Evolutionary conservation across 2,888 invertebrate genomes (phyloP).

Genomic region (Sinotaia quadrata): DNA sequence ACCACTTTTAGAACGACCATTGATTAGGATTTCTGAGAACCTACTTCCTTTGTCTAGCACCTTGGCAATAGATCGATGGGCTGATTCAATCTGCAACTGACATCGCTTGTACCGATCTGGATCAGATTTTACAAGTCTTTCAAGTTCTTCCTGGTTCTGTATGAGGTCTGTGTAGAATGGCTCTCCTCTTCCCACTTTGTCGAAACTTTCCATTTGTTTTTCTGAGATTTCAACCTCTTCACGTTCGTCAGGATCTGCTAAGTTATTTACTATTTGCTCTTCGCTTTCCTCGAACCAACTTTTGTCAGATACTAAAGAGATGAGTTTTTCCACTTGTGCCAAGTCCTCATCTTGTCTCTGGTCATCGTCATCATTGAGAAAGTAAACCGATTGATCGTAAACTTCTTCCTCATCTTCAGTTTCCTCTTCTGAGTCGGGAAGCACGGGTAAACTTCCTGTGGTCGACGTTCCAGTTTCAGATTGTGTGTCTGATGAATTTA

Average conservation of each 20-base stretch:
- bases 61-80: constrained; percentile 29
- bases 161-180: neutral
- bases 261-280: neutral
- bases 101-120: constrained; percentile 31
- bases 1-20: constrained; percentile 38
- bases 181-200: neutral
- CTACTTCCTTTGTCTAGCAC: constrained; percentile 11
- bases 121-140: neutral
- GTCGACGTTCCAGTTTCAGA: too few species aligned
- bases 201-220: neutral
- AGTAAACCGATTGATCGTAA: too few species aligned
- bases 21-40: constrained; percentile 29
- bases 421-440: neutral
- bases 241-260: neutral
- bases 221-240: constrained; percentile 4
- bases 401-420: constrained; percentile 3
- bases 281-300: constrained; percentile 22
- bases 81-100: constrained; percentile 27
- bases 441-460: neutral
- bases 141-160: neutral
- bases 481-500: too few species aligned
- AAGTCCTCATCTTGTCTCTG: too few species aligned
- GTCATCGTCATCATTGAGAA: neutral
- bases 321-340: neutral
- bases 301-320: too few species aligned